Evolutionary conservation across 1,140 invertebrate species (phyloP).

Genomic region (Papilio polyxenes): DNA sequence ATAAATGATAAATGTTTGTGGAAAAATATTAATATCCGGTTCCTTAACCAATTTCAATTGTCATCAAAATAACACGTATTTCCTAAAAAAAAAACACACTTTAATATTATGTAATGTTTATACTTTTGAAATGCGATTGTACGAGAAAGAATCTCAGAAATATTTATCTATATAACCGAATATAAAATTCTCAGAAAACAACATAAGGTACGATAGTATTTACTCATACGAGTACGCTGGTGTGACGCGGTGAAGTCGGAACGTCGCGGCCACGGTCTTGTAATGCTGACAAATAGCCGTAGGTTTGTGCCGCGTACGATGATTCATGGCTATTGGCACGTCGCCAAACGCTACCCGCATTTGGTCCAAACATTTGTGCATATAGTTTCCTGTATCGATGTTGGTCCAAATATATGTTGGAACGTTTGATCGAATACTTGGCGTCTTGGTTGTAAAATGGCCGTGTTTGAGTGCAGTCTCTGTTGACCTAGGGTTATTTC

Average conservation of each 20-base stretch:
- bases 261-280: constrained; percentile 45
- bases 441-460: constrained; percentile 1
- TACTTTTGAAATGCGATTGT: background rate
- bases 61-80: background rate
- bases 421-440: constrained; percentile 30
- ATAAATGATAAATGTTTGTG: constrained; percentile 5
- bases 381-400: background rate
- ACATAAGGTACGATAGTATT: background rate
- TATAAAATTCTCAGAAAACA: background rate
- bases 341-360: constrained; percentile 50
- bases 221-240: constrained; percentile 36
- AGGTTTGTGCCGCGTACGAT: constrained; percentile 57
- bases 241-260: constrained; percentile 26
- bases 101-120: too few species aligned
- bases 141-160: background rate
- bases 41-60: background rate
- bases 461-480: constrained; percentile 19
- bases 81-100: too few species aligned
- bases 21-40: background rate
- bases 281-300: constrained; percentile 64
- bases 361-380: constrained; percentile 47
- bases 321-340: constrained; percentile 60
- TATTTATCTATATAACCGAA: background rate
- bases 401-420: constrained; percentile 1
- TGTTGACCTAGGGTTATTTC: constrained; percentile 25